phyloP scores from a whole-genome alignment of 1,140 invertebrate species.

The Reticulitermes speratus region DNA sequence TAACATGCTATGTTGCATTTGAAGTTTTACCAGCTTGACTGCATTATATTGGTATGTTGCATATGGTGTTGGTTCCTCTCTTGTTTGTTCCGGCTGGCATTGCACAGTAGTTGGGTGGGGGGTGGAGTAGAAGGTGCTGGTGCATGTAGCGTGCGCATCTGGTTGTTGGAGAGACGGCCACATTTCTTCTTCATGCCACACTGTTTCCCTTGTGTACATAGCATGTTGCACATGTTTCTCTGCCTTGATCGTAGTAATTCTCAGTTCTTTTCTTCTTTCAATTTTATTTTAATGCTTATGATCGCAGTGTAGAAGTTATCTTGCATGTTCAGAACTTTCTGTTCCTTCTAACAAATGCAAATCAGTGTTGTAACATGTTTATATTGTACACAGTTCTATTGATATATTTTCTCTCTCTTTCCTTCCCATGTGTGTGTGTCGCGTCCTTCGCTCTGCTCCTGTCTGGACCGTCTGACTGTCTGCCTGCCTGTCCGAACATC shows the following conservation, averaged over 20 bases:
- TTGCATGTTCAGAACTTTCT: neutral
- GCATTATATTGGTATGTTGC: neutral
- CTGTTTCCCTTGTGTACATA: neutral
- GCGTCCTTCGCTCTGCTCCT: neutral
- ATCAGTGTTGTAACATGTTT: neutral
- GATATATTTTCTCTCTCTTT: constrained; percentile 10
- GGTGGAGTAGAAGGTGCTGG: neutral
- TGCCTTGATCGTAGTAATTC: neutral
- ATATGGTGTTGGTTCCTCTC: neutral
- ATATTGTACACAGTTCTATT: neutral
- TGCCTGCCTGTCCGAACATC: neutral
- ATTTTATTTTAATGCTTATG: neutral
- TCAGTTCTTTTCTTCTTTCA: neutral
- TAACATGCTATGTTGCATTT: neutral
- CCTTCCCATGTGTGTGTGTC: neutral
- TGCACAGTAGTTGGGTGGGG: neutral
- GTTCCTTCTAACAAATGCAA: neutral
- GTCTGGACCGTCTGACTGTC: neutral
- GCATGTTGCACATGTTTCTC: neutral
- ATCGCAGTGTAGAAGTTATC: neutral
- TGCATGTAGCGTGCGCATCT: neutral
- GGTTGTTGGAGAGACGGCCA: neutral
- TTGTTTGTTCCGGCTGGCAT: neutral
- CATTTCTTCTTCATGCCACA: neutral
- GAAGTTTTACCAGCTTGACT: neutral